Conservation (phyloP, 2,888 invertebrate species). For the Pseudococcus jackbeardsleyi region DNA sequence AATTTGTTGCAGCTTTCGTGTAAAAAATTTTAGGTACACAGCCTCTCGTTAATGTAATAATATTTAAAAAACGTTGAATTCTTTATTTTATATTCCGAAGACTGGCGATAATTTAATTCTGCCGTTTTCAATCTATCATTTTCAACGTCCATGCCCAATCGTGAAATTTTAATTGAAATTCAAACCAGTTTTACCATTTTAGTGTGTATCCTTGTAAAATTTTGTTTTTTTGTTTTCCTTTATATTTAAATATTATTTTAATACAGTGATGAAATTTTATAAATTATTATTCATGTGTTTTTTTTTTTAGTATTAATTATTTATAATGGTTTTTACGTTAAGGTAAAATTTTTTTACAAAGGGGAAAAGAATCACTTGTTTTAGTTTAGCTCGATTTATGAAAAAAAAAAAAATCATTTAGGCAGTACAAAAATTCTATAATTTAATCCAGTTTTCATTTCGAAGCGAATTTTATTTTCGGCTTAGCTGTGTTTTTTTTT, state of each 20-base stretch:
- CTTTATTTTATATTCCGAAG: slow-evolving; percentile 11
- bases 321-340: slow-evolving; percentile 41
- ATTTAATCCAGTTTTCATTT: slow-evolving; percentile 20
- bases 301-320: slow-evolving; percentile 41
- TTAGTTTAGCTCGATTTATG: background rate
- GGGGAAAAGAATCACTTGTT: slow-evolving; percentile 23
- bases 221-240: slow-evolving; percentile 24
- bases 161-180: background rate
- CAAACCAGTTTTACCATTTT: slow-evolving; percentile 35
- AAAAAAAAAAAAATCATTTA: background rate
- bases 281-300: background rate
- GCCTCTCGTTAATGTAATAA: background rate
- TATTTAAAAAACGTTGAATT: slow-evolving; percentile 17
- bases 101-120: slow-evolving; percentile 44
- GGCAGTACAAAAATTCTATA: slow-evolving; percentile 5
- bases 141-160: slow-evolving; percentile 34
- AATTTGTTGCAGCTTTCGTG: slow-evolving; percentile 1
- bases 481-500: slow-evolving; percentile 16
- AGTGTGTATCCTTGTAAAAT: slow-evolving; percentile 38
- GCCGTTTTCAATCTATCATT: slow-evolving; percentile 11
- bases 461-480: background rate
- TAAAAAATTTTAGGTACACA: background rate
- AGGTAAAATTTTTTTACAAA: slow-evolving; percentile 27
- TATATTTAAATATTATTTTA: slow-evolving; percentile 14
- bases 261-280: slow-evolving; percentile 46